These are phyloP conservation scores for Portunus trituberculatus DNA, from an alignment of 1,140 invertebrate species.

Conservation along the genomic window DNA sequence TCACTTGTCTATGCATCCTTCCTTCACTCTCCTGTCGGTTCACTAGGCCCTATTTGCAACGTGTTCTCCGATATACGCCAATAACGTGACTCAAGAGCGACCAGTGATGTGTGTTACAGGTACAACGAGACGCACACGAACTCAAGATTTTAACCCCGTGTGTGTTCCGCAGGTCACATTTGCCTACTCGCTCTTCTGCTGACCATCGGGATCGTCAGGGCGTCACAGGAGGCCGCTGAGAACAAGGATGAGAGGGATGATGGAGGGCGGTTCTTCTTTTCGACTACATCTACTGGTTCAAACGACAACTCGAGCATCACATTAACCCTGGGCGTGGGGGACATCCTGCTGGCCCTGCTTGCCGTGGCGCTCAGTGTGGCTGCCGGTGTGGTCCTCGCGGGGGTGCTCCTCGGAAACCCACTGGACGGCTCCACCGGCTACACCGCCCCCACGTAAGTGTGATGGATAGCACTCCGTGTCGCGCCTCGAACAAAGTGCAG, in stretches of 20 bases:
- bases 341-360: background rate
- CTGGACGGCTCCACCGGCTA: background rate
- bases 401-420: background rate
- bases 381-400: background rate
- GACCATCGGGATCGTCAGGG: background rate
- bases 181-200: background rate
- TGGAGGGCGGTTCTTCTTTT: background rate
- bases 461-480: too few species aligned
- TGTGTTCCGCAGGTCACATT: background rate
- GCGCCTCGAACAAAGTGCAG: too few species aligned
- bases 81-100: background rate
- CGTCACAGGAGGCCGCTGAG: background rate
- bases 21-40: background rate
- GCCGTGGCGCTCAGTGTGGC: background rate
- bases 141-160: background rate
- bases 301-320: background rate
- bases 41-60: background rate
- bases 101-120: background rate
- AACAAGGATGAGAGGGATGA: slow-evolving; percentile 2
- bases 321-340: background rate
- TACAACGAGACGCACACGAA: background rate
- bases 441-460: background rate
- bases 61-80: background rate
- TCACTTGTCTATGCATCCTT: too few species aligned
- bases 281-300: background rate